Percentiles rank a stretch among this genome's conserved stretches.
Conservation (phyloP, 2,797 vertebrate genomes). For the Jordanella pulchra region DNA sequence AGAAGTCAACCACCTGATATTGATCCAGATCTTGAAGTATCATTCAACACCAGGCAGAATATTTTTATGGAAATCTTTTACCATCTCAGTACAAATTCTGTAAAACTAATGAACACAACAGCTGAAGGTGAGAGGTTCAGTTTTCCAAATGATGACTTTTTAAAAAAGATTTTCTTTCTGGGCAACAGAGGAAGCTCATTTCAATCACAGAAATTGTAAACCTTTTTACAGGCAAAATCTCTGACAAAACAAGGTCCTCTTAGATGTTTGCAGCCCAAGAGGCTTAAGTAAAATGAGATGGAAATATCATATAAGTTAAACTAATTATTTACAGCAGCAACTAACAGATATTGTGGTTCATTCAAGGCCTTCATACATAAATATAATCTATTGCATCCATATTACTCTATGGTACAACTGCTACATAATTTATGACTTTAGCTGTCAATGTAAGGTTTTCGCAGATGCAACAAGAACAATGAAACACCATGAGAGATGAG, state of each 20-base stretch:
- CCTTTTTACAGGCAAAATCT: too few relatives aligned
- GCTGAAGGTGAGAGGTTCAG: not conserved
- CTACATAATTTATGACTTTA: conserved; percentile 63
- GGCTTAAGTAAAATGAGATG: not conserved
- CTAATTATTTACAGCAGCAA: not conserved
- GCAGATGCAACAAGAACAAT: conserved; percentile 22
- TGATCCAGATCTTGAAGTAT: conserved; percentile 17
- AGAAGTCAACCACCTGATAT: conserved; percentile 25
- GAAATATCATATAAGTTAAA: not conserved
- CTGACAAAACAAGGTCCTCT: not conserved
- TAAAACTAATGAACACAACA: not conserved
- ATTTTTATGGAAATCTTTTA: conserved; percentile 22
- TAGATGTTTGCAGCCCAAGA: not conserved
- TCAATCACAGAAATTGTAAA: too few relatives aligned
- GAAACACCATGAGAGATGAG: conserved; percentile 32
- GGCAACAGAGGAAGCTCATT: too few relatives aligned
- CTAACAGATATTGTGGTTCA: conserved; percentile 56
- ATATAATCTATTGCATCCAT: conserved; percentile 54
- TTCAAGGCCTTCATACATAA: conserved; percentile 58
- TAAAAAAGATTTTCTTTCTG: not conserved
- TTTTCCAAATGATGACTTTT: not conserved
- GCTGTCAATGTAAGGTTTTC: conserved; percentile 50
- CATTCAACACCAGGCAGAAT: conserved; percentile 6
- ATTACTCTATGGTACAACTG: conserved; percentile 59
- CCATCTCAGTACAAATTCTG: not conserved